Evolutionary conservation across 2,888 invertebrate species (phyloP).

Genomic region (Ornithoptera alexandrae): DNA sequence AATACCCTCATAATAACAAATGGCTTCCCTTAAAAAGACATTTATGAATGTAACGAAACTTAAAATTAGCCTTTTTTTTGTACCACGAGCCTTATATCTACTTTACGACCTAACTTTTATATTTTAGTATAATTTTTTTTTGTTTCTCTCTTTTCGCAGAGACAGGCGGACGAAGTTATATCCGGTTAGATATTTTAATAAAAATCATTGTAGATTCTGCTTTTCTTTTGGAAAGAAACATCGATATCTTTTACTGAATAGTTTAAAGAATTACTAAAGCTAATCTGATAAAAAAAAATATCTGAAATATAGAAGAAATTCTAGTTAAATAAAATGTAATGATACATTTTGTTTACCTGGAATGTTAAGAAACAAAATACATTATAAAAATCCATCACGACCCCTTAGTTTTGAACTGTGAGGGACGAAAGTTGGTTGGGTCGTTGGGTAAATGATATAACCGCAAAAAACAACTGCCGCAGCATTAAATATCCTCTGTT

Average conservation of each 20-base stretch:
- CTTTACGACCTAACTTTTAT: slow-evolving; percentile 24
- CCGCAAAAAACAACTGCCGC: not conserved
- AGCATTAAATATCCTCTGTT: not conserved
- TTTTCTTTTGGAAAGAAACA: slow-evolving; percentile 4
- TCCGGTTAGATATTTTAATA: slow-evolving; percentile 20
- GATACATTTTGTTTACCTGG: not conserved
- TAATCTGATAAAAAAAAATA: too few species aligned
- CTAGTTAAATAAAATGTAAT: not conserved
- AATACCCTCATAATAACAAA: slow-evolving; percentile 18
- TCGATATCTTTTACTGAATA: not conserved
- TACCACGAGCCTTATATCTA: slow-evolving; percentile 16
- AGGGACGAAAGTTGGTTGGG: slow-evolving; percentile 1
- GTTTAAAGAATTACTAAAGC: not conserved
- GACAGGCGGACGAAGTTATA: slow-evolving; percentile 1
- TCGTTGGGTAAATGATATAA: slow-evolving; percentile 2
- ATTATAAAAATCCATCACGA: not conserved
- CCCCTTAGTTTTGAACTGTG: not conserved
- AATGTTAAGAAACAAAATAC: not conserved
- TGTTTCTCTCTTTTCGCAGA: slow-evolving; percentile 9
- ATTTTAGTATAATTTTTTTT: slow-evolving; percentile 9
- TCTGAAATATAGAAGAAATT: not conserved
- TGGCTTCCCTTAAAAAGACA: slow-evolving; percentile 12
- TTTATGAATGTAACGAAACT: slow-evolving; percentile 10
- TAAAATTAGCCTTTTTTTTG: slow-evolving; percentile 23
- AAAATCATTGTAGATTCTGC: slow-evolving; percentile 8